A percentile compares a stretch with the other conserved stretches of the same genome.
These are phyloP conservation scores for Rutilus rutilus DNA, from an alignment of 2,113 vertebrate genomes.

Conservation along the genomic window DNA sequence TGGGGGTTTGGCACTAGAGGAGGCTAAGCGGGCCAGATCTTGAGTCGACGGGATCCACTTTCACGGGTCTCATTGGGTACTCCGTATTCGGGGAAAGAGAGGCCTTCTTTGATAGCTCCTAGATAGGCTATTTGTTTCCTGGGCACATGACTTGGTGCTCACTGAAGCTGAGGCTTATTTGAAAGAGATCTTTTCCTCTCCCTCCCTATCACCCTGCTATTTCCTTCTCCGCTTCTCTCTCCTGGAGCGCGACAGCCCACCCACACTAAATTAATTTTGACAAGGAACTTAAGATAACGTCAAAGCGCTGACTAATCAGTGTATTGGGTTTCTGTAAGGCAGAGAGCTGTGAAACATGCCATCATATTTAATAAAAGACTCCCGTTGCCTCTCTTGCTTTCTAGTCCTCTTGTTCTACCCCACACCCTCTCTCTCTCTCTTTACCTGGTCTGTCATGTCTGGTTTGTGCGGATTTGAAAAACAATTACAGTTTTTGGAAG, in stretches of 20 bases:
- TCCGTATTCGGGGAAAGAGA: conserved; percentile 24
- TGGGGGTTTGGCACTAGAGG: conserved; percentile 50
- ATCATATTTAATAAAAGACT: conserved; percentile 82
- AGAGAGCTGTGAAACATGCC: conserved; percentile 78
- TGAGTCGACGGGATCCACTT: conserved; percentile 52
- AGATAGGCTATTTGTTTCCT: conserved; percentile 78
- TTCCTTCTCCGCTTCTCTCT: conserved; percentile 64
- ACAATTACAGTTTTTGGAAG: conserved; percentile 44
- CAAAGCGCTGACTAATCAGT: conserved; percentile 77
- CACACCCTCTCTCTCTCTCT: conserved; percentile 44
- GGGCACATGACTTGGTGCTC: conserved; percentile 74
- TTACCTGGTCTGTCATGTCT: conserved; percentile 46
- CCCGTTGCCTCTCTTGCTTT: conserved; percentile 63
- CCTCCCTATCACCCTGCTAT: conserved; percentile 55
- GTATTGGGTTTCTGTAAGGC: conserved; percentile 80
- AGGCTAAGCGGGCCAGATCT: conserved; percentile 52
- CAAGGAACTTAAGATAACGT: conserved; percentile 80
- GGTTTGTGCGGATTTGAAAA: conserved; percentile 30
- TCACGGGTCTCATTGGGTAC: conserved; percentile 30
- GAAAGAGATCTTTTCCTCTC: conserved; percentile 72
- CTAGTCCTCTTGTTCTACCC: conserved; percentile 31
- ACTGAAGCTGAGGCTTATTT: conserved; percentile 74
- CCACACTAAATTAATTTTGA: conserved; percentile 80
- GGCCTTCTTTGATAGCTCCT: conserved; percentile 67
- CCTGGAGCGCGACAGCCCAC: conserved; percentile 73